These are phyloP conservation scores for Aphaenogaster floridana DNA, from an alignment of 1,140 invertebrate genomes.

Conservation along the genomic window DNA sequence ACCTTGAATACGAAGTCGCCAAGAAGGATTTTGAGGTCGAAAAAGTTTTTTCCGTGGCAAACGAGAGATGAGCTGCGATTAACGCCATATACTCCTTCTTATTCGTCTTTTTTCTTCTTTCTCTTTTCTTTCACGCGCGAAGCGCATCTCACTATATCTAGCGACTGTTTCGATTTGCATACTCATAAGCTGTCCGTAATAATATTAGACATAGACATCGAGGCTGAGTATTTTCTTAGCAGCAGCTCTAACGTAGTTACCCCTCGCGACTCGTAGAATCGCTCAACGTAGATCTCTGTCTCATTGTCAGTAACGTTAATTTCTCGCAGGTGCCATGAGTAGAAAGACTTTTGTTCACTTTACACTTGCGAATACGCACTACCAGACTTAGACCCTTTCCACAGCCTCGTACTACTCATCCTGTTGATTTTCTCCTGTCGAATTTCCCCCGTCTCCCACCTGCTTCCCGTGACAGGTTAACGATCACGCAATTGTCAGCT, in stretches of 20 bases:
- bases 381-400: neutral
- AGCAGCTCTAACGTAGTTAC: constrained; percentile 69
- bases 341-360: constrained; percentile 49
- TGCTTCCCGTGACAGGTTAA: constrained; percentile 64
- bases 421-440: neutral
- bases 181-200: constrained; percentile 41
- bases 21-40: constrained; percentile 96
- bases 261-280: constrained; percentile 68
- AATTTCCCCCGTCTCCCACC: neutral
- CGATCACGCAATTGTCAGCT: constrained; percentile 73
- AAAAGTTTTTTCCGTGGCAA: constrained; percentile 71
- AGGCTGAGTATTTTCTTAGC: constrained; percentile 68
- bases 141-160: constrained; percentile 31
- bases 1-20: constrained; percentile 97
- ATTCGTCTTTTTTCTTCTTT: constrained; percentile 84
- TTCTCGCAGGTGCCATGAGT: constrained; percentile 40
- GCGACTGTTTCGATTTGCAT: constrained; percentile 55
- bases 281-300: constrained; percentile 66
- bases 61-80: constrained; percentile 76
- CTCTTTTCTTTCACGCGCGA: constrained; percentile 75
- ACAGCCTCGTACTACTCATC: no score
- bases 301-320: neutral
- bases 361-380: constrained; percentile 62
- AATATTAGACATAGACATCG: constrained; percentile 65
- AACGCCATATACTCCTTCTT: constrained; percentile 66